Conservation (phyloP, 2,797 vertebrate genomes). For the Cossypha caffra region DNA sequence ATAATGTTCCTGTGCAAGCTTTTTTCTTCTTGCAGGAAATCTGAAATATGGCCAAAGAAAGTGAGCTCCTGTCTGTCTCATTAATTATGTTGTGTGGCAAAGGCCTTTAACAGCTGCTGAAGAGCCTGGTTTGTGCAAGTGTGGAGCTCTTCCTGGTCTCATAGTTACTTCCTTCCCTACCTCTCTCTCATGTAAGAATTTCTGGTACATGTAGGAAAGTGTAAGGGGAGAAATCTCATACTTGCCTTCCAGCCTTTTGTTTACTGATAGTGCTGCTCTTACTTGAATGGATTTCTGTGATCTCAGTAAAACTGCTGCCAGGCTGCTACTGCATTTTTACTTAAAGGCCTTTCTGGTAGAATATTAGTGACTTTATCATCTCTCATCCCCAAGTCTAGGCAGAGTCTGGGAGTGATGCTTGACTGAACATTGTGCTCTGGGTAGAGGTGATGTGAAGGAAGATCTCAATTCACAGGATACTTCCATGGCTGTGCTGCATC, state of each 20-base stretch:
- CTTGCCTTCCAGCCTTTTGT: background rate
- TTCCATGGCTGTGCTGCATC: background rate
- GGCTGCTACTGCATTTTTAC: background rate
- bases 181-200: background rate
- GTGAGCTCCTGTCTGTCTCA: background rate
- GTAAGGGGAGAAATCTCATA: background rate
- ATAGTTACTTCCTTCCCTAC: background rate
- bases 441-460: background rate
- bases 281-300: background rate
- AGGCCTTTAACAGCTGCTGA: background rate
- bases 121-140: background rate
- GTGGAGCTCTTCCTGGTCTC: background rate
- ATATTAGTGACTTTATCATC: background rate
- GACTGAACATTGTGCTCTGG: background rate
- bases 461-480: background rate
- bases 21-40: background rate
- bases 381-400: background rate
- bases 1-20: background rate
- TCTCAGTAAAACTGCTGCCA: background rate
- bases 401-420: background rate
- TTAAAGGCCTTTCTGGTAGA: background rate
- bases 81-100: rapidly evolving
- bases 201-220: background rate
- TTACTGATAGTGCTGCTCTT: background rate
- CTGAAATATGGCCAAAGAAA: background rate